Percentiles rank a stretch among this genome's conserved stretches.
phyloP scores from a whole-genome alignment of 2,113 vertebrate genomes.

The Plotosus lineatus region DNA sequence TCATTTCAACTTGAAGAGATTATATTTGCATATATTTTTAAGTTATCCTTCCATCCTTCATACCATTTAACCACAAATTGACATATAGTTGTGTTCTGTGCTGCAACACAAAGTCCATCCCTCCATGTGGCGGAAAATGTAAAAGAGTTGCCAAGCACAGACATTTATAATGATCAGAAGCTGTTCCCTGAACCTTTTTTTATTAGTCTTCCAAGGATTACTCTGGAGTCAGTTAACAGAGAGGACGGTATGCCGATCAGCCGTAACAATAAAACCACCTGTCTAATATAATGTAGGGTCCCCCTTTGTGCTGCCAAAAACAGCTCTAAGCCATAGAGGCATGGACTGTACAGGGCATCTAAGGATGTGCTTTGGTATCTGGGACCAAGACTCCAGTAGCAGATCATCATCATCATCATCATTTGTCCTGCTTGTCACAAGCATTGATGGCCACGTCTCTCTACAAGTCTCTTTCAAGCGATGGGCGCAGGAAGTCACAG shows the following conservation, averaged over 20 bases:
- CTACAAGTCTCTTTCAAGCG: too few relatives aligned
- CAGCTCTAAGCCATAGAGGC: too few relatives aligned
- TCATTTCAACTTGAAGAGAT: neutral
- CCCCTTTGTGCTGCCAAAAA: too few relatives aligned
- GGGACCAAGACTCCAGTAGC: too few relatives aligned
- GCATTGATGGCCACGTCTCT: too few relatives aligned
- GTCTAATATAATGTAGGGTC: too few relatives aligned
- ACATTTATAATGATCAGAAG: conserved; percentile 4
- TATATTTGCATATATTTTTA: conserved; percentile 1
- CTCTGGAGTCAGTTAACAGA: neutral
- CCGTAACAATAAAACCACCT: neutral
- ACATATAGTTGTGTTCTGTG: neutral
- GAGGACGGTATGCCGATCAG: neutral
- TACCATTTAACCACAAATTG: conserved; percentile 22
- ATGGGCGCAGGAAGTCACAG: too few relatives aligned
- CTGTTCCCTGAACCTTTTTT: neutral
- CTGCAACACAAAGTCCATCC: neutral
- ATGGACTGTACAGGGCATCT: too few relatives aligned
- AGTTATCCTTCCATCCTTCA: conserved; percentile 5
- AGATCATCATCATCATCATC: too few relatives aligned
- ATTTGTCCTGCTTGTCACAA: too few relatives aligned
- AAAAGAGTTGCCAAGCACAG: neutral
- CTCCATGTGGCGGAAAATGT: conserved; percentile 21
- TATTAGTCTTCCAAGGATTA: neutral
- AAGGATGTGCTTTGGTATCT: too few relatives aligned